These are phyloP conservation scores for Lycocorax pyrrhopterus DNA, from an alignment of 2,113 vertebrate genomes.

Conservation along the genomic window DNA sequence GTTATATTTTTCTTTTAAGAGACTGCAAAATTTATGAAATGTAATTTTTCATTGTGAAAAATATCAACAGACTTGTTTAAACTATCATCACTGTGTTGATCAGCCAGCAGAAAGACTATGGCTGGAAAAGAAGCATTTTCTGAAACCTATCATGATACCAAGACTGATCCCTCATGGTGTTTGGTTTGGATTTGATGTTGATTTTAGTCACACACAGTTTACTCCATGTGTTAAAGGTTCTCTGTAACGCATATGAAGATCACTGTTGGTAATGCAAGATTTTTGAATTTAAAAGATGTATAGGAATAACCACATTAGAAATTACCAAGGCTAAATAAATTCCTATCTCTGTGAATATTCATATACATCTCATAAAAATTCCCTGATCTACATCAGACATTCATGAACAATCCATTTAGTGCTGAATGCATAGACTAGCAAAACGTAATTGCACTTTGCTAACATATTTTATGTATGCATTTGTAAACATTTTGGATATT, in stretches of 20 bases:
- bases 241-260: not conserved
- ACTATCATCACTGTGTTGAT: not conserved
- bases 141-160: not conserved
- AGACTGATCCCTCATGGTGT: not conserved
- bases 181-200: not conserved
- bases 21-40: not conserved
- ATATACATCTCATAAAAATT: not conserved
- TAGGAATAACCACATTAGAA: not conserved
- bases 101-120: not conserved
- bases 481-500: not conserved
- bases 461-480: not conserved
- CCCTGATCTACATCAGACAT: not conserved
- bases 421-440: not conserved
- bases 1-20: not conserved
- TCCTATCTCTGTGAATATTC: not conserved
- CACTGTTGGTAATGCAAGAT: not conserved
- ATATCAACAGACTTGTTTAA: not conserved
- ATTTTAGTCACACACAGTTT: not conserved
- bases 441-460: not conserved
- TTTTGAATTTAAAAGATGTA: not conserved
- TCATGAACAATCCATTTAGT: not conserved
- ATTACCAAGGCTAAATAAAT: not conserved
- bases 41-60: not conserved
- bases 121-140: not conserved
- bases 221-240: not conserved